Evolutionary conservation across 2,888 invertebrate species (phyloP).

Genomic region (Craniophora ligustri): DNA sequence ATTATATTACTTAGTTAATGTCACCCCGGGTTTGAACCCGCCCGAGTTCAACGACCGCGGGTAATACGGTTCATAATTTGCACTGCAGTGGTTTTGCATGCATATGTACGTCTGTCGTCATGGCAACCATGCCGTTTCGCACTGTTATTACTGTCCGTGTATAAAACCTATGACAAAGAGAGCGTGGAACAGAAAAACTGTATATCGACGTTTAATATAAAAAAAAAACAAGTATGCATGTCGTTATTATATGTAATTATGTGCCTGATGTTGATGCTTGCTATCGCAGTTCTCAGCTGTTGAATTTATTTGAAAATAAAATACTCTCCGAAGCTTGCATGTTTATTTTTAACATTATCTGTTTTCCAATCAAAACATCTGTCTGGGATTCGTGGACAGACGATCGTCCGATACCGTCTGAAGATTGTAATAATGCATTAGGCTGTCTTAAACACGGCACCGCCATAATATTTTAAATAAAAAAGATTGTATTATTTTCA

Average conservation of each 20-base stretch:
- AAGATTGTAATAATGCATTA: slow-evolving; percentile 11
- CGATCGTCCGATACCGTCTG: slow-evolving; percentile 4
- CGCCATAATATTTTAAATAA: background rate
- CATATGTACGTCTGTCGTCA: slow-evolving; percentile 47
- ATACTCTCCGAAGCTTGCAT: background rate
- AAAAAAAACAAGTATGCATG: too few species aligned
- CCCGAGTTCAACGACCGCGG: slow-evolving; percentile 31
- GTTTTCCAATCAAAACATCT: slow-evolving; percentile 22
- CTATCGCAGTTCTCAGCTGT: background rate
- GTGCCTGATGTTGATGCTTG: background rate
- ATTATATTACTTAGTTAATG: slow-evolving; percentile 12
- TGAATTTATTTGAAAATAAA: background rate
- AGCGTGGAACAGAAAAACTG: background rate
- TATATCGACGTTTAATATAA: background rate
- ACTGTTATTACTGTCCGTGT: too few species aligned
- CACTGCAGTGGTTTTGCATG: slow-evolving; percentile 61
- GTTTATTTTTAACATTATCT: slow-evolving; percentile 3
- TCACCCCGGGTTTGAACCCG: slow-evolving; percentile 13
- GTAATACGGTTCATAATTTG: slow-evolving; percentile 42
- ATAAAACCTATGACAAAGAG: slow-evolving; percentile 6
- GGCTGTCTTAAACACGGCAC: background rate
- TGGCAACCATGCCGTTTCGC: slow-evolving; percentile 45
- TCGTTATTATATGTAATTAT: background rate
- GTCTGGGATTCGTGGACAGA: background rate
- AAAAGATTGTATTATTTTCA: too few species aligned